phyloP scores from a whole-genome alignment of 2,888 invertebrate species.

The Phengaris arion region DNA sequence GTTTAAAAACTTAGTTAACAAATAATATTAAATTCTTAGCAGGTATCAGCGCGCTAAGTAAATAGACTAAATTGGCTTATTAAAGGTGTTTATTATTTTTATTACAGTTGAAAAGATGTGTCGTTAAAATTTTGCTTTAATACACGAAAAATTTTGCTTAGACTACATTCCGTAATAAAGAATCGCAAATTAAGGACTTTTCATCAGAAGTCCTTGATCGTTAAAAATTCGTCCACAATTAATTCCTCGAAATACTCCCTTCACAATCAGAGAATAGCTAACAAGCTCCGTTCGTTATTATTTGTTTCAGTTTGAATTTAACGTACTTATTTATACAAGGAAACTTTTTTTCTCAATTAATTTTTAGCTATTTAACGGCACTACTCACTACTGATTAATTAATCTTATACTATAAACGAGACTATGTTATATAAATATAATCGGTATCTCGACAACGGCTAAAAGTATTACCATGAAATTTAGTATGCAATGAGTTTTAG shows the following conservation, averaged over 20 bases:
- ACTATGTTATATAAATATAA: too few species aligned
- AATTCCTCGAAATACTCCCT: background rate
- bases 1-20: too few species aligned
- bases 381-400: too few species aligned
- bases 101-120: background rate
- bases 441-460: too few species aligned
- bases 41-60: too few species aligned
- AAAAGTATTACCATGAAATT: too few species aligned
- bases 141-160: background rate
- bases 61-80: too few species aligned
- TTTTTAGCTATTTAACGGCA: too few species aligned
- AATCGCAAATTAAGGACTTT: background rate
- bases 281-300: background rate
- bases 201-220: background rate
- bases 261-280: background rate
- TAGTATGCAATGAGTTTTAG: too few species aligned
- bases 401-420: too few species aligned
- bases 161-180: background rate
- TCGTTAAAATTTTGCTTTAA: background rate
- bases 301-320: background rate
- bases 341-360: background rate
- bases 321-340: background rate
- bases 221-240: constrained; percentile 9
- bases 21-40: too few species aligned
- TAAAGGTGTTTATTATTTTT: background rate